These are phyloP conservation scores for Clarias batrachus DNA, from an alignment of 2,113 vertebrate species.

Conservation along the genomic window DNA sequence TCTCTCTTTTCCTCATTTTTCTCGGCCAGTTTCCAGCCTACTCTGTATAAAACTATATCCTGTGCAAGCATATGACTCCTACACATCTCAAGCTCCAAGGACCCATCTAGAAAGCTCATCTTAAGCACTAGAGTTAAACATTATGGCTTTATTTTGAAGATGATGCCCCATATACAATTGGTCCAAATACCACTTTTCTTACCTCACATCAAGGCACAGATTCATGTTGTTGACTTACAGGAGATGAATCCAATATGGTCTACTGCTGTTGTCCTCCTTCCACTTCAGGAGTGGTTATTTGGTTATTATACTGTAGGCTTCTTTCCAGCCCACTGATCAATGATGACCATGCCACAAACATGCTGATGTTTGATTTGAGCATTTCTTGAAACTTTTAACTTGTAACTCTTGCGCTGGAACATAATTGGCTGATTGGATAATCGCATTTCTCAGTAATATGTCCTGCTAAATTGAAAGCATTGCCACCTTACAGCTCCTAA, in stretches of 20 bases:
- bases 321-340: neutral
- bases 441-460: neutral
- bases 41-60: neutral
- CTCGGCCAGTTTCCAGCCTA: neutral
- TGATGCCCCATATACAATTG: neutral
- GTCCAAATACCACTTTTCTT: neutral
- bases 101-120: neutral
- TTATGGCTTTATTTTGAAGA: neutral
- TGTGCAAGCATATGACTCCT: neutral
- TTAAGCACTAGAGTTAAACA: neutral
- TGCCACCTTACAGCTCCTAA: neutral
- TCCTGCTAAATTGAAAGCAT: neutral
- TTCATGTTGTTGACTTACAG: neutral
- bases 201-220: neutral
- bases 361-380: neutral
- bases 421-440: neutral
- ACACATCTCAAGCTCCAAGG: neutral
- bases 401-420: neutral
- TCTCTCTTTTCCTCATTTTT: conserved; percentile 8
- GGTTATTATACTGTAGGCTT: neutral
- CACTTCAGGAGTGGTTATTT: neutral
- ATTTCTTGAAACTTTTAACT: neutral
- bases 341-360: neutral
- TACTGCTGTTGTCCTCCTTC: neutral
- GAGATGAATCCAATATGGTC: neutral